A percentile compares a stretch with the other conserved stretches of the same genome.
Evolutionary conservation across 2,888 invertebrate species (phyloP).

Genomic region (Drosophila vallismaia): DNA sequence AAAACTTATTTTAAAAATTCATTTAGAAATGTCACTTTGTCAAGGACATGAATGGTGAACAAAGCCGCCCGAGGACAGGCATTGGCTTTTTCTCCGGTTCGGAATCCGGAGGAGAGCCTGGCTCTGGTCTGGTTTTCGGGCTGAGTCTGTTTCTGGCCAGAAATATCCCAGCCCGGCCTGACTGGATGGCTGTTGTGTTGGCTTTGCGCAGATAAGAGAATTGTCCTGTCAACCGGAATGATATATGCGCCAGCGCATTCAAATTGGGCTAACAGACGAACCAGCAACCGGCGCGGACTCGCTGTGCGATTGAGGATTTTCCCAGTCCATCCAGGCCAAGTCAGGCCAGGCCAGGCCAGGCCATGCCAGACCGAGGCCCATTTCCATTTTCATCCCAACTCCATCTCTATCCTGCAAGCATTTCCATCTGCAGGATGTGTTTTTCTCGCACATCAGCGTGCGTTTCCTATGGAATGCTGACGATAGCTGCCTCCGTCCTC

Average conservation of each 20-base stretch:
- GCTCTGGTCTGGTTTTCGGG: conserved; percentile 42
- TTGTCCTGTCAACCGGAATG: conserved; percentile 89
- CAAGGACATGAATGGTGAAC: conserved; percentile 43
- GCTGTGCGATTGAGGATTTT: conserved; percentile 53
- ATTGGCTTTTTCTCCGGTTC: conserved; percentile 16
- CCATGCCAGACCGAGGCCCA: conserved; percentile 5
- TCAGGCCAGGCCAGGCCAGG: neutral
- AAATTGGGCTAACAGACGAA: conserved; percentile 83
- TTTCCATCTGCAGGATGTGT: conserved; percentile 66
- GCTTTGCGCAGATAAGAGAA: conserved; percentile 87
- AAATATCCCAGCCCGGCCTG: conserved; percentile 17
- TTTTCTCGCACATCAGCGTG: conserved; percentile 79
- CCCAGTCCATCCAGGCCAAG: conserved; percentile 8
- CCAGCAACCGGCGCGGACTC: conserved; percentile 46
- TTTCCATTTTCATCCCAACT: conserved; percentile 14
- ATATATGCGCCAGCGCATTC: conserved; percentile 86
- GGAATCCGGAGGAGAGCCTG: conserved; percentile 13
- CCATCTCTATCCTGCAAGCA: conserved; percentile 12
- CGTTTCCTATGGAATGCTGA: conserved; percentile 73
- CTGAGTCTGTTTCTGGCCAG: conserved; percentile 41
- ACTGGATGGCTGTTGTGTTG: conserved; percentile 81
- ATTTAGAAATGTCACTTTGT: conserved; percentile 59
- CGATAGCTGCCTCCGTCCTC: conserved; percentile 59
- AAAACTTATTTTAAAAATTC: conserved; percentile 70
- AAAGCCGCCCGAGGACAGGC: conserved; percentile 37